Evolutionary conservation across 2,888 invertebrate species (phyloP), one percentile per base, ranked within the genome.

Genomic region (Eugnorisma glareosa): DNA sequence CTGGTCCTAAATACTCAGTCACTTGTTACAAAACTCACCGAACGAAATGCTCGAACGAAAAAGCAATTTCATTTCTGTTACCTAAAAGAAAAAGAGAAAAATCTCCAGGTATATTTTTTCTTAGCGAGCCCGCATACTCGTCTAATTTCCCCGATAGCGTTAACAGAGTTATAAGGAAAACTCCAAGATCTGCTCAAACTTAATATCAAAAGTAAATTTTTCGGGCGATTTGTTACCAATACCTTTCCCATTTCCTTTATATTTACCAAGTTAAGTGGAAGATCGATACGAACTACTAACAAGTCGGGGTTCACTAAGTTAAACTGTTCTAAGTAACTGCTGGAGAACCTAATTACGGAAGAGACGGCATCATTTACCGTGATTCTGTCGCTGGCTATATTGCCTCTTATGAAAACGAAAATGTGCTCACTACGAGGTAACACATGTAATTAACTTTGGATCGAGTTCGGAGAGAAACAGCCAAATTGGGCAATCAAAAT

Each of bases 181-280:
- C 74, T 83, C 79, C 73, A 68, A 77, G 67, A 83, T 82, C 82
- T 80, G 75, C 79, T 79, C 72, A 75, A 86, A 86, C 79, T 84
- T 85, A 84, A 79, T 86, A 83, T 85, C 80, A 78, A 85, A 87
- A 87, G 87, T 86, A 84, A 86, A 89, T 89, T 88, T 88, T 86
- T 82, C 83, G 87, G 75, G 40, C 79, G 83, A 88, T 89, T 89
- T 86, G 79, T 78, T 85, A 78, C 73, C 73, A 84, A 83, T 79
- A 67, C 73, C 48, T 77, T 86, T 84, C 76, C 69, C 73, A 79
- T 88, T 81, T 83, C 81, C 71, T 75, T 86, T 87, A 78, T 83
- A 67, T 83, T 85, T 87, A 69, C 77, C 73, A 73, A 84, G 72
- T 79, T 79, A 81, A 76, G 85, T 66, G 66, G 76, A 63, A 77